Evolutionary conservation across 1,140 invertebrate genomes (phyloP).

Genomic region (Lordiphosa collinella): DNA sequence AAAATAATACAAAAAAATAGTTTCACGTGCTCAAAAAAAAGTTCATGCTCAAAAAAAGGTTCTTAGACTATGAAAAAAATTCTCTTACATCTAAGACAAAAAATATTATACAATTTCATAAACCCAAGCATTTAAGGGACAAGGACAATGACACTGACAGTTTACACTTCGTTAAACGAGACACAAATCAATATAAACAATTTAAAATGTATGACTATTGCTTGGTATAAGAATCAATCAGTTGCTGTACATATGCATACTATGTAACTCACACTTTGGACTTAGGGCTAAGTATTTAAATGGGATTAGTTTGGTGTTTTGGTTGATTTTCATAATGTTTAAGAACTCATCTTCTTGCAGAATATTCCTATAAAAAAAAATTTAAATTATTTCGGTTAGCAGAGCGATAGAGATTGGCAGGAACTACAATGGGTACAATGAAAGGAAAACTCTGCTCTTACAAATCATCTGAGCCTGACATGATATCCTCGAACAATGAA

Average conservation of each 20-base stretch:
- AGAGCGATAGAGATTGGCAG: no score
- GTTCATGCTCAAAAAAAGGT: constrained; percentile 65
- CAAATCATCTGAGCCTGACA: constrained; percentile 48
- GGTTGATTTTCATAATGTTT: no score
- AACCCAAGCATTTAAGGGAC: constrained; percentile 20
- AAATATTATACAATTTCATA: constrained; percentile 15
- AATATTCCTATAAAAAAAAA: no score
- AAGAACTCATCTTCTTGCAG: no score
- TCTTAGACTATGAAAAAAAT: constrained; percentile 42
- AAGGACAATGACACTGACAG: constrained; percentile 2
- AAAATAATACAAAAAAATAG: no score
- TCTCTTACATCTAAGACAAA: constrained; percentile 27
- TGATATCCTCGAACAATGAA: constrained; percentile 52
- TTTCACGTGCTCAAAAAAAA: constrained; percentile 64
- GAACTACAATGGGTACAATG: not conserved
- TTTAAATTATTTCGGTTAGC: no score
- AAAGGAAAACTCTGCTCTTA: constrained; percentile 19
- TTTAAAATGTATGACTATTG: constrained; percentile 25
- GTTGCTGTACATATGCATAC: no score
- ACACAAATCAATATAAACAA: constrained; percentile 2
- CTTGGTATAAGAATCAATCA: not conserved
- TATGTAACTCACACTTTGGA: no score
- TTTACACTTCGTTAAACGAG: constrained; percentile 37
- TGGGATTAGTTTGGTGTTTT: no score
- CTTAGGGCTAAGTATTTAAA: no score